These are phyloP conservation scores for Gobio occitaniae DNA, from an alignment of 2,797 vertebrate species.

Conservation along the genomic window DNA sequence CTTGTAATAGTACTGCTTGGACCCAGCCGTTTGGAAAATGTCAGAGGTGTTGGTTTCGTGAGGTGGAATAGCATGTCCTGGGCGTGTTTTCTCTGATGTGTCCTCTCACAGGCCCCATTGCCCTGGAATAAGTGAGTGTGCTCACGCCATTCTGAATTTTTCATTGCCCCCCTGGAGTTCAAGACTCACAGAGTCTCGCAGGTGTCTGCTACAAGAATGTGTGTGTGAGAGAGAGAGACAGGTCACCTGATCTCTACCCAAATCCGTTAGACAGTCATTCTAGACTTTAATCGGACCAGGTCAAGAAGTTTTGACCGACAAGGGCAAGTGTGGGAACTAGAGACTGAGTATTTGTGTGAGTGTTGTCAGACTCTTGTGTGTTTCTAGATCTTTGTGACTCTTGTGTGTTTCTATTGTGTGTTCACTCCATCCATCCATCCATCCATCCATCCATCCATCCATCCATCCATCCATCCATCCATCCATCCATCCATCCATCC, in stretches of 20 bases:
- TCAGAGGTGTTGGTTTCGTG: slow-evolving; percentile 11
- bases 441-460: no score
- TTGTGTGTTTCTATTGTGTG: background rate
- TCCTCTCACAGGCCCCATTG: slow-evolving; percentile 27
- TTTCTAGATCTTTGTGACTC: background rate
- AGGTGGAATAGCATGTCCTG: background rate
- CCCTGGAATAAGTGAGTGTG: slow-evolving; percentile 52
- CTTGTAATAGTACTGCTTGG: background rate
- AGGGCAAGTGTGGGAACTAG: slow-evolving; percentile 46
- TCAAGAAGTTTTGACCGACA: slow-evolving; percentile 31
- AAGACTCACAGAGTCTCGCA: slow-evolving; percentile 32
- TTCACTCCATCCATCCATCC: no score
- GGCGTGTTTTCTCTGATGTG: slow-evolving; percentile 1
- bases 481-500: background rate
- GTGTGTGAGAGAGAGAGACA: slow-evolving; percentile 23
- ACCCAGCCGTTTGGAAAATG: slow-evolving; percentile 12
- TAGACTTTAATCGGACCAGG: slow-evolving; percentile 30
- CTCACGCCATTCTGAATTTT: slow-evolving; percentile 70
- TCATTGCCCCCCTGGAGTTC: slow-evolving; percentile 66
- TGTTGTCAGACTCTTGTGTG: background rate
- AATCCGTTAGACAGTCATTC: slow-evolving; percentile 43
- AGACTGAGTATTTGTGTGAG: slow-evolving; percentile 9
- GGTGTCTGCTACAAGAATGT: slow-evolving; percentile 42
- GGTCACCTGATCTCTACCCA: slow-evolving; percentile 44
- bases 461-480: no score